Conservation (phyloP, 1,140 invertebrate species). For the Ceratina japonica region DNA sequence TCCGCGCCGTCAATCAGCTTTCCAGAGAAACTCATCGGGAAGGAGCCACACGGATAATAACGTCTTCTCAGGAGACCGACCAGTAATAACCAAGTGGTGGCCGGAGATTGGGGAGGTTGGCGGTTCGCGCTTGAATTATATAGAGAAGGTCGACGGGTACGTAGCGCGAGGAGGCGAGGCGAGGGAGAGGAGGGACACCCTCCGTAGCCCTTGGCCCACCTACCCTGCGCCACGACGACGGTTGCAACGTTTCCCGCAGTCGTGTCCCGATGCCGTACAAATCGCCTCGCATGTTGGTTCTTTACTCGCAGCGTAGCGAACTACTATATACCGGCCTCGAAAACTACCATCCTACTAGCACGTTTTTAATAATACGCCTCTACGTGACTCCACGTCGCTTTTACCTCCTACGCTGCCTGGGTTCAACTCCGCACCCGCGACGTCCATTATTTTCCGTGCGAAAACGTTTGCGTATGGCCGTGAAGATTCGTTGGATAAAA, state of each 20-base stretch:
- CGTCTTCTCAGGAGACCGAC: slow-evolving; percentile 63
- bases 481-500: slow-evolving; percentile 12
- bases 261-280: slow-evolving; percentile 9
- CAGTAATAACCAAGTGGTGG: slow-evolving; percentile 66
- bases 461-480: too few species aligned
- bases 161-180: slow-evolving; percentile 9
- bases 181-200: slow-evolving; percentile 30
- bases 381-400: slow-evolving; percentile 63
- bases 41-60: slow-evolving; percentile 67
- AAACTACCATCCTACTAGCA: slow-evolving; percentile 65
- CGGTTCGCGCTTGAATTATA: slow-evolving; percentile 60
- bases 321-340: slow-evolving; percentile 65
- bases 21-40: slow-evolving; percentile 63
- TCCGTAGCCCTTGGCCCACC: slow-evolving; percentile 24
- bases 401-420: neutral
- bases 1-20: slow-evolving; percentile 65
- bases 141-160: slow-evolving; percentile 7
- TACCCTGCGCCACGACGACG: neutral
- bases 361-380: slow-evolving; percentile 71
- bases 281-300: neutral
- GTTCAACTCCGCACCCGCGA: slow-evolving; percentile 4
- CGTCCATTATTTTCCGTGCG: slow-evolving; percentile 18
- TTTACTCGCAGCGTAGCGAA: slow-evolving; percentile 47
- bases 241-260: neutral
- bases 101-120: slow-evolving; percentile 63